Evolutionary conservation across 2,797 vertebrate species (phyloP).

Genomic region (Pseudocheirus occidentalis): DNA sequence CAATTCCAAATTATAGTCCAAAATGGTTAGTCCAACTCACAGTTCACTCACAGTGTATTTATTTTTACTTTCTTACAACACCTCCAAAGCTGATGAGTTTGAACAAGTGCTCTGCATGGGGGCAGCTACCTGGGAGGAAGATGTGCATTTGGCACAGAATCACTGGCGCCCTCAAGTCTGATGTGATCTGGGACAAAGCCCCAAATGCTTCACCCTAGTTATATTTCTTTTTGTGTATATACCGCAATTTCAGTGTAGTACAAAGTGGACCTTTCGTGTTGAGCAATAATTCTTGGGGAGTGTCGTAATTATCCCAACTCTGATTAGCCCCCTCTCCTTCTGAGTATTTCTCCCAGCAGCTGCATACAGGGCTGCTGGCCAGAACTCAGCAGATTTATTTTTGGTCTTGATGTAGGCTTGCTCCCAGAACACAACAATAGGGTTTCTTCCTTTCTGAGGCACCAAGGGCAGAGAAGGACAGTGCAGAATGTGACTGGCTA

Average conservation of each 20-base stretch:
- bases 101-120: not conserved
- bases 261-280: not conserved
- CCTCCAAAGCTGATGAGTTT: not conserved
- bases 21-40: not conserved
- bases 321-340: not conserved
- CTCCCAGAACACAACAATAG: constrained; percentile 24
- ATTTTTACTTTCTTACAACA: not conserved
- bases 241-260: not conserved
- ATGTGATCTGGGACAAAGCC: not conserved
- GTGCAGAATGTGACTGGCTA: not conserved
- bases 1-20: not conserved
- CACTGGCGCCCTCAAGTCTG: not conserved
- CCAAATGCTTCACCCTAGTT: not conserved
- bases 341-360: not conserved
- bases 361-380: not conserved
- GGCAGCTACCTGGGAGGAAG: not conserved
- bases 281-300: constrained; percentile 1
- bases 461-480: not conserved
- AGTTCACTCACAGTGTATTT: not conserved
- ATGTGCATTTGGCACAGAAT: not conserved
- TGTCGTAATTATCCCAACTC: not conserved
- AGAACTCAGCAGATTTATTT: constrained; percentile 32
- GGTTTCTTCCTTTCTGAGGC: not conserved
- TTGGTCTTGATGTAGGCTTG: constrained; percentile 32
- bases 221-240: not conserved